Base-by-base conservation (phyloP, 1,140 invertebrate genomes). In the Euwallacea fornicatus region DNA sequence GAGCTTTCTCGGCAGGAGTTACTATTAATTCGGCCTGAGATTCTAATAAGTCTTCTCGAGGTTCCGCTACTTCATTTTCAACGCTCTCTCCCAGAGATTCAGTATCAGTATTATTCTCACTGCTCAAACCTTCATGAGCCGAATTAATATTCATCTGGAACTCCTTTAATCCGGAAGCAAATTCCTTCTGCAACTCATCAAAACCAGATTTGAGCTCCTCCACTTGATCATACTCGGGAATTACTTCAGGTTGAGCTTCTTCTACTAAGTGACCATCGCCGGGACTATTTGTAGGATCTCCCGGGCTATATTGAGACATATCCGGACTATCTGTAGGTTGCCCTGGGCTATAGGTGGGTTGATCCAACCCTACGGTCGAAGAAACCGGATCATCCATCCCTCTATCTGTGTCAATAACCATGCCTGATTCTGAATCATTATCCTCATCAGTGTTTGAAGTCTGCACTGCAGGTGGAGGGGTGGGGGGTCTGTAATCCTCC, bases 321-420 rank as follows among this genome's bases (percentile, higher is more conserved):
- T 41, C 66, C 33, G 66, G 66, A 68, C 66, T 68, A 15, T 68
- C 47, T 0, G 66, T 68, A 11, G 66, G 66, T 60, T 68, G n/a
- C n/a, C 15, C 65, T 7, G 65, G 65, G 42, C 69, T 71, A 43
- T 64, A 71, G 21, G 43, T 54, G 11, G 42, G 43, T 54, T 47
- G 63, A 50, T 13, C 10, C 16, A 47, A 47, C 11, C 50, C 64
- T 7, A 73, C 74, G 11, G 72, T 75, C 3, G 72, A 73, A 9
- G 74, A 72, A 33, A 75, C 74, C 4, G 69, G 44, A 11, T 70
- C 76, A 41, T 73, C 71, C 13, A 60, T 42, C 2, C 82, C 82
- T 66, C 84, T 85, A 4, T 84, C 83, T 0, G 82, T 83, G 53
- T 88, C 89, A n/a, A 89, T 89, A 0, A 89, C 85, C 33, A 90